phyloP scores from a whole-genome alignment of 1,140 invertebrate species.

The Venturia canescens region DNA sequence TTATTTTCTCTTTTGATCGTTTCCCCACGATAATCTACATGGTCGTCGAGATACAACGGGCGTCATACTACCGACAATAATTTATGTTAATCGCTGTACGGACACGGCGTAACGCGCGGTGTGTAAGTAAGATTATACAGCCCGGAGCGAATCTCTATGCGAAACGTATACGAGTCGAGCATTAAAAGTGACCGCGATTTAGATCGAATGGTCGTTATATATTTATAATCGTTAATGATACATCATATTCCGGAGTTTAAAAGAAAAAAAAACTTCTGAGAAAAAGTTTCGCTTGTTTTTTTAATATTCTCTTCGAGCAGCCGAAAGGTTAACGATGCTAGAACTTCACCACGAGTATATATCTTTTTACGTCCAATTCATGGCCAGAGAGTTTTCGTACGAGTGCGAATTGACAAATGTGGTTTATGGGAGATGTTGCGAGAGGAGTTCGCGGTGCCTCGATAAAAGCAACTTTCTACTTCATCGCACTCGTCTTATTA shows the following conservation, averaged over 20 bases:
- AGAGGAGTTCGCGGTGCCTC: too few relatives aligned
- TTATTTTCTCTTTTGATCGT: slow-evolving; percentile 19
- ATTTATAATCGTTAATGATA: not conserved
- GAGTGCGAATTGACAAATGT: too few relatives aligned
- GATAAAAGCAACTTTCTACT: too few relatives aligned
- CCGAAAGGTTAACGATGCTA: too few relatives aligned
- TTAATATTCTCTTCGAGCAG: too few relatives aligned
- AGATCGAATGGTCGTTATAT: not conserved
- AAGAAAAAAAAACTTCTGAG: too few relatives aligned
- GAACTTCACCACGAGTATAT: too few relatives aligned
- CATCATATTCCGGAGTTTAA: not conserved
- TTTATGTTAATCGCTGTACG: slow-evolving; percentile 36
- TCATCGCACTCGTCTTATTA: too few relatives aligned
- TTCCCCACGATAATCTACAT: slow-evolving; percentile 10
- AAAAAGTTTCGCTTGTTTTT: too few relatives aligned
- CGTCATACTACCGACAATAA: slow-evolving; percentile 16
- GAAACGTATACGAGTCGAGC: not conserved
- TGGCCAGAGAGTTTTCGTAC: too few relatives aligned
- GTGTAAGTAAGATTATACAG: slow-evolving; percentile 5
- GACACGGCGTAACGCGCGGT: not conserved
- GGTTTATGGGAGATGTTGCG: too few relatives aligned
- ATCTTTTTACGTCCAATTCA: too few relatives aligned
- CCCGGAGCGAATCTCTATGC: not conserved
- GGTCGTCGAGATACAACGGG: not conserved
- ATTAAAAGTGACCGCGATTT: not conserved